Evolutionary conservation across 2,888 invertebrate species (phyloP), one percentile per base, ranked within the genome.

Genomic region (Homarus gammarus): DNA sequence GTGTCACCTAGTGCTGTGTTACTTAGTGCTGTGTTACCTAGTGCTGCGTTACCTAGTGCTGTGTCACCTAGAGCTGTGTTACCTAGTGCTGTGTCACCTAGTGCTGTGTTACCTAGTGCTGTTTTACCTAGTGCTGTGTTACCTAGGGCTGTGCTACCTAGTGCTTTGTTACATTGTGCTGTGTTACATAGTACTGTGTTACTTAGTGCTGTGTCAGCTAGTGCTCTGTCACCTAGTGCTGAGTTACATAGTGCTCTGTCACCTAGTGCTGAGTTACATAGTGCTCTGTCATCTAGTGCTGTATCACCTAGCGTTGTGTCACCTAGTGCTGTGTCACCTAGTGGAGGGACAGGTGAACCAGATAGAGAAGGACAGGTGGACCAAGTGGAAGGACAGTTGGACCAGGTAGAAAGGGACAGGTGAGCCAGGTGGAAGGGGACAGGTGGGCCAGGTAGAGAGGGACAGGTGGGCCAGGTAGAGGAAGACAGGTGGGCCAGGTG

Each of bases 51-150:
- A 27, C 27, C 27, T 27, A 3, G 61, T 64, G 27, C 27, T 64
- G 61, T 64, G 27, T 27, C 27, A 27, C n/a, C 61, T 1, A 27
- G 27, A n/a, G 1, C 56, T 56, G 15, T 6, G 61, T 27, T 61
- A 27, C 27, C 27, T 27, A 18, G 61, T 38, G 79, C 10, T 64
- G 79, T 79, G 79, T 79, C 79, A 36, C 79, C 79, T 61, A 18
- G 38, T 61, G 61, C 33, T 56, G 56, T n/a, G 79, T 79, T 64
- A 61, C 61, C 27, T 61, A 3, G 56, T 56, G 56, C 44, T 44
- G 44, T 44, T 27, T 2, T 2, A 18, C 18, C 12, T 56, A 27
- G 61, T 61, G 2, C 3, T 61, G 61, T 61, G 61, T 61, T 61
- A 27, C 27, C 61, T 10, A 18, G 61, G 27, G n/a, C 56, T 61